These are phyloP conservation scores for Deroplatys truncata DNA, from an alignment of 2,888 invertebrate species.

Conservation along the genomic window DNA sequence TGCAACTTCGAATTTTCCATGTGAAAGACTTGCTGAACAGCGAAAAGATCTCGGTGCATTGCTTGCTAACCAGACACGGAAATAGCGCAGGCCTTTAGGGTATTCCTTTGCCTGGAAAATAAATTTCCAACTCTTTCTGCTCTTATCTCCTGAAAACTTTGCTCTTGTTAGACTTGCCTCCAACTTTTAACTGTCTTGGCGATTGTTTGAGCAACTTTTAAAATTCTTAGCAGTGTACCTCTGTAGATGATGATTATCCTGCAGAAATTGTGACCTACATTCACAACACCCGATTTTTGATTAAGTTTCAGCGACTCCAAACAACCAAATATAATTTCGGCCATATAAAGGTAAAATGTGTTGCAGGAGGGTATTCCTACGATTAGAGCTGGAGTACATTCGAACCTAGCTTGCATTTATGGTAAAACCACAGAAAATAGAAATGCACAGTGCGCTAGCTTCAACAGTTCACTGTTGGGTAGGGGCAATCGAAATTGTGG, in stretches of 20 bases:
- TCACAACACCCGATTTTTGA: neutral
- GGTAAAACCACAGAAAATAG: too few species aligned
- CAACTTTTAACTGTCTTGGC: neutral
- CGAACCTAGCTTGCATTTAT: too few species aligned
- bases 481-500: too few species aligned
- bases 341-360: too few species aligned
- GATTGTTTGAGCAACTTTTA: constrained; percentile 5
- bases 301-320: neutral
- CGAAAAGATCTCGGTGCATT: neutral
- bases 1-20: too few species aligned
- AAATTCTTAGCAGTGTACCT: neutral
- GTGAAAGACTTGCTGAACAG: neutral
- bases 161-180: neutral
- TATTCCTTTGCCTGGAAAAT: neutral
- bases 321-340: neutral
- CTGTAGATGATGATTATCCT: neutral
- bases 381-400: too few species aligned
- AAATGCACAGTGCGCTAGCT: too few species aligned
- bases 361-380: too few species aligned
- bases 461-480: too few species aligned
- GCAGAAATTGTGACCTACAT: neutral
- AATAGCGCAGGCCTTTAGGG: constrained; percentile 1
- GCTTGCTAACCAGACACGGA: neutral
- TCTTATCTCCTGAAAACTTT: constrained; percentile 12
- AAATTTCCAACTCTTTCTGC: constrained; percentile 3